These are phyloP conservation scores for Mionectes olivaceus DNA, from an alignment of 2,797 vertebrate genomes.

Conservation along the genomic window DNA sequence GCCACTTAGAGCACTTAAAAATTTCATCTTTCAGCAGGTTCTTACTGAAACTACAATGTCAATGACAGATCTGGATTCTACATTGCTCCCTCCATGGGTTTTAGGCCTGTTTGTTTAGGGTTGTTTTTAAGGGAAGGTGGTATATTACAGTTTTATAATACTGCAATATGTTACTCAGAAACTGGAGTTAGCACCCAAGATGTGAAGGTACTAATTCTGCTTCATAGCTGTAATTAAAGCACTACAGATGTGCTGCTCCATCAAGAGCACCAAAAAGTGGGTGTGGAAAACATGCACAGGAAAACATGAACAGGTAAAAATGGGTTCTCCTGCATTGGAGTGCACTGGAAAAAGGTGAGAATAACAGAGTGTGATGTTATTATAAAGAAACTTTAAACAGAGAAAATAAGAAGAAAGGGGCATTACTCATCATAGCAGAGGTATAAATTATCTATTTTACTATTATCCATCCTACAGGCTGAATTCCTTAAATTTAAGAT, in stretches of 20 bases:
- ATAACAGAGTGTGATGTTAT: not conserved
- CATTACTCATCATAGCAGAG: not conserved
- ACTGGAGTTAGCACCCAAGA: not conserved
- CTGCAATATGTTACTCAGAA: not conserved
- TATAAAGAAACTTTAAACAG: not conserved
- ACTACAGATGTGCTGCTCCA: not conserved
- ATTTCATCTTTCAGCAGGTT: not conserved
- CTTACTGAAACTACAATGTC: not conserved
- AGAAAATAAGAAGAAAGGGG: not conserved
- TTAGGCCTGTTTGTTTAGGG: no score
- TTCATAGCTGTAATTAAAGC: not conserved
- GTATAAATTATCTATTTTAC: not conserved
- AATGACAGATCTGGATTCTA: not conserved
- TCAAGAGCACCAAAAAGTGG: not conserved
- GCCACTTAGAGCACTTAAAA: not conserved
- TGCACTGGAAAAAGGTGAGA: not conserved
- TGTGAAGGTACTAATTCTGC: not conserved
- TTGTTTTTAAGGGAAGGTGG: not conserved
- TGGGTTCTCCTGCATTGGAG: not conserved
- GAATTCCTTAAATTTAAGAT: not conserved
- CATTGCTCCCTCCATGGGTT: not conserved
- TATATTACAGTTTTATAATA: not conserved
- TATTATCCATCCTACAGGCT: not conserved
- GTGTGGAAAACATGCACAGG: not conserved
- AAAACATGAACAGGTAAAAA: not conserved